These are phyloP conservation scores for Dryobotodes eremita DNA, from an alignment of 2,888 invertebrate genomes.

Conservation along the genomic window DNA sequence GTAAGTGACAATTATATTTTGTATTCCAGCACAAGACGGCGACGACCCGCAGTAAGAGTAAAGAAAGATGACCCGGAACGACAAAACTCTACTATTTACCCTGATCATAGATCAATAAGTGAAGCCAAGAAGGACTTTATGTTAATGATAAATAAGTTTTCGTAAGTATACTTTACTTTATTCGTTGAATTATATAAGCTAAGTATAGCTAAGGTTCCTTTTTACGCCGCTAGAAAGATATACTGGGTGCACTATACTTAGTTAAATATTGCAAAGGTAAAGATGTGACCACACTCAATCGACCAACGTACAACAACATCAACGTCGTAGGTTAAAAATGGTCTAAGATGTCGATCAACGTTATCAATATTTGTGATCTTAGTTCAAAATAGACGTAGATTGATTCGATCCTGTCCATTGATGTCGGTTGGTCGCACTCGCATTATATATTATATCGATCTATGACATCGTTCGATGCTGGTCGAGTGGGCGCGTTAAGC, in stretches of 20 bases:
- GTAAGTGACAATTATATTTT: not conserved
- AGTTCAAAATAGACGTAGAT: not conserved
- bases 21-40: conserved; percentile 4
- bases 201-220: not conserved
- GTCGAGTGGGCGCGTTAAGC: not conserved
- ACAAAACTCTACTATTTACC: not conserved
- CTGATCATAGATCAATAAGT: conserved; percentile 4
- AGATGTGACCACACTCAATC: not conserved
- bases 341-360: not conserved
- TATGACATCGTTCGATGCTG: not conserved
- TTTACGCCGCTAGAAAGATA: not conserved
- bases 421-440: not conserved
- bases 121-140: conserved; percentile 49
- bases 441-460: too few species aligned
- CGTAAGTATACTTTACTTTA: conserved; percentile 44
- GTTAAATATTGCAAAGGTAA: not conserved
- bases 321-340: not conserved
- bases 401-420: not conserved
- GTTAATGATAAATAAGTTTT: conserved; percentile 57
- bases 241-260: not conserved
- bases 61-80: conserved; percentile 48
- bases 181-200: not conserved
- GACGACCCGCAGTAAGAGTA: conserved; percentile 1
- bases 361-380: not conserved
- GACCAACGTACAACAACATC: not conserved